A percentile compares a stretch with the other conserved stretches of the same genome.
These are phyloP conservation scores for Nasua narica DNA, from an alignment of 2,797 vertebrate species.

Conservation along the genomic window DNA sequence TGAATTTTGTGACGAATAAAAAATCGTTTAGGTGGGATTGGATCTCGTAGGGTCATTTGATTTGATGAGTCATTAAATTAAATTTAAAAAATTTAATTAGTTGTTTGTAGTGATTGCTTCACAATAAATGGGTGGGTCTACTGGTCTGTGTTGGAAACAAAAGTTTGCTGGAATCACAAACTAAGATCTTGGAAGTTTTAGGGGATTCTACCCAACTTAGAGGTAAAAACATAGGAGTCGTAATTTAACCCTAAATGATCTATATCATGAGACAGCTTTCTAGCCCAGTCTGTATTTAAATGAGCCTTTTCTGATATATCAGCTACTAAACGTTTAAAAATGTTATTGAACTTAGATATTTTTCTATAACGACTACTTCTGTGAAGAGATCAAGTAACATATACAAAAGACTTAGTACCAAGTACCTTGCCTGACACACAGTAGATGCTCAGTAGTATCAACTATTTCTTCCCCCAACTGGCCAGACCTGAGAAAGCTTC, in stretches of 20 bases:
- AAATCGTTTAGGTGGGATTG: background rate
- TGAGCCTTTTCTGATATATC: background rate
- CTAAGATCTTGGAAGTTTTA: background rate
- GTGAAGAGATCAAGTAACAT: background rate
- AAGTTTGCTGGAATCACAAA: background rate
- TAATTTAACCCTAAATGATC: background rate
- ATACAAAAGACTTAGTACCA: background rate
- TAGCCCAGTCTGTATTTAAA: background rate
- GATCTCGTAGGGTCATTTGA: slow-evolving; percentile 7
- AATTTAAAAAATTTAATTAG: background rate
- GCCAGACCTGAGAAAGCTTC: background rate
- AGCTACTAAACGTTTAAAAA: background rate
- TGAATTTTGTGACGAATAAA: background rate
- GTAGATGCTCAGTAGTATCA: background rate
- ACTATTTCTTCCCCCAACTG: background rate
- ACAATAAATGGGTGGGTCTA: background rate
- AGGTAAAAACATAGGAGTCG: background rate
- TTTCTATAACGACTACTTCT: background rate
- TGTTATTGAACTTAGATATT: background rate
- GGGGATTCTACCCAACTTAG: background rate
- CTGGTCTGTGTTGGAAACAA: background rate
- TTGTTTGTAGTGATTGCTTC: slow-evolving; percentile 3
- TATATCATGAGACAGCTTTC: background rate
- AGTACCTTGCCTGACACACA: background rate
- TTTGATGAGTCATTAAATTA: background rate